Conservation (phyloP, 2,888 invertebrate species). For the Watsonalla cultraria region DNA sequence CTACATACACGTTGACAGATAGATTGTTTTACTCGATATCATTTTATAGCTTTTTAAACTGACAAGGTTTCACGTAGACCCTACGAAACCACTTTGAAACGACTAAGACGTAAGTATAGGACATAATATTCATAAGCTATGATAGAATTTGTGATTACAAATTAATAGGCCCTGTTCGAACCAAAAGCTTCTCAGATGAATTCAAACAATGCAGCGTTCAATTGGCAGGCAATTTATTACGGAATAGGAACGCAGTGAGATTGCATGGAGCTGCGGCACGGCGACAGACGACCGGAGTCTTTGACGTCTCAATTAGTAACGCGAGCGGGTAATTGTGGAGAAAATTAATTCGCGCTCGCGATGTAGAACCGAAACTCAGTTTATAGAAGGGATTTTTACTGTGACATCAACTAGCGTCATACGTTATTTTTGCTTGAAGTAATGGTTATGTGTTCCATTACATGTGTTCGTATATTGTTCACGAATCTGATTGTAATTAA, state of each 20-base stretch:
- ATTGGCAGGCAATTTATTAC: conserved; percentile 8
- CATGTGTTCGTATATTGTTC: too few relatives aligned
- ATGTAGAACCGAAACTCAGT: conserved; percentile 13
- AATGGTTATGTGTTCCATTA: too few relatives aligned
- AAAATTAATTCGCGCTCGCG: conserved; percentile 67
- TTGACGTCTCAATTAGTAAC: conserved; percentile 77
- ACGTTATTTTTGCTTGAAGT: too few relatives aligned
- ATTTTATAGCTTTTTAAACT: not conserved
- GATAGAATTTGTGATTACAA: too few relatives aligned
- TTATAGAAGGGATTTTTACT: not conserved
- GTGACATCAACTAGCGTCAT: not conserved
- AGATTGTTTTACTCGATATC: conserved; percentile 6
- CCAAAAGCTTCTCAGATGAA: too few relatives aligned
- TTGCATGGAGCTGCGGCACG: conserved; percentile 26
- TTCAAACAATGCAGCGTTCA: not conserved
- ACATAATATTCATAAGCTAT: too few relatives aligned
- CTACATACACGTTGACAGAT: conserved; percentile 33
- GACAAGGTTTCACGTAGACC: not conserved
- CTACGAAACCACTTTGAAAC: too few relatives aligned
- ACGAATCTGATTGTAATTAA: too few relatives aligned
- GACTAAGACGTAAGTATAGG: too few relatives aligned
- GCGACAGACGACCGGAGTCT: conserved; percentile 50
- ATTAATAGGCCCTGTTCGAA: too few relatives aligned
- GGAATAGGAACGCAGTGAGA: conserved; percentile 36
- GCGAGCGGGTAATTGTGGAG: conserved; percentile 73